Percentiles rank a stretch among this genome's conserved stretches.
Conservation (phyloP, 2,888 invertebrate genomes). For the Spatulosminthurus flaviceps region DNA sequence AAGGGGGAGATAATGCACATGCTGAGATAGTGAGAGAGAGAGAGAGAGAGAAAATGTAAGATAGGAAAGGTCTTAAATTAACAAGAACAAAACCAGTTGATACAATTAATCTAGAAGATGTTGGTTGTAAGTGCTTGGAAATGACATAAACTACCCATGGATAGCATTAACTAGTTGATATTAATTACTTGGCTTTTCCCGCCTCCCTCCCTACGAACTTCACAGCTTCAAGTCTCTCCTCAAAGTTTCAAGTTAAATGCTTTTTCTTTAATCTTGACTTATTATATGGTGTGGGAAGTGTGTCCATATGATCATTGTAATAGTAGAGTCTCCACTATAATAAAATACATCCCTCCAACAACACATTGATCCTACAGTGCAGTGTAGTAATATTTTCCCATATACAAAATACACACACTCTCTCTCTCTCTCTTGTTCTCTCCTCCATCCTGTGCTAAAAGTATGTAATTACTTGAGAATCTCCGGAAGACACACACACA, state of each 20-base stretch:
- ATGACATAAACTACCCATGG: slow-evolving; percentile 27
- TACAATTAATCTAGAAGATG: slow-evolving; percentile 37
- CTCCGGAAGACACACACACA: too few relatives aligned
- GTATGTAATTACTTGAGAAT: too few relatives aligned
- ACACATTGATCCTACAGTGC: too few relatives aligned
- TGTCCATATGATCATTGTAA: too few relatives aligned
- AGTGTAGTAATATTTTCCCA: too few relatives aligned
- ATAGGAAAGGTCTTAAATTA: neutral
- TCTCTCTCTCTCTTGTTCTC: too few relatives aligned
- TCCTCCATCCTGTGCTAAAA: too few relatives aligned
- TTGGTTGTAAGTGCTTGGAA: slow-evolving; percentile 27
- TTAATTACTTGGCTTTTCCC: slow-evolving; percentile 32
- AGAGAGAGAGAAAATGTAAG: too few relatives aligned
- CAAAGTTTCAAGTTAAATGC: slow-evolving; percentile 23
- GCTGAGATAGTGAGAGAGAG: too few relatives aligned
- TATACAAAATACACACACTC: too few relatives aligned
- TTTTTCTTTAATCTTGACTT: slow-evolving; percentile 28
- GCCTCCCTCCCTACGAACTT: neutral
- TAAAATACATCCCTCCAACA: too few relatives aligned
- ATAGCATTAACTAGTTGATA: slow-evolving; percentile 36
- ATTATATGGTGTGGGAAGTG: neutral
- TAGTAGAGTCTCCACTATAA: too few relatives aligned
- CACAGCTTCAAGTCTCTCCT: neutral
- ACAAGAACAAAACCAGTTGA: slow-evolving; percentile 26
- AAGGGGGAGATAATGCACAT: neutral